Evolutionary conservation across 2,888 invertebrate genomes (phyloP).

Genomic region (Nomada fucata): DNA sequence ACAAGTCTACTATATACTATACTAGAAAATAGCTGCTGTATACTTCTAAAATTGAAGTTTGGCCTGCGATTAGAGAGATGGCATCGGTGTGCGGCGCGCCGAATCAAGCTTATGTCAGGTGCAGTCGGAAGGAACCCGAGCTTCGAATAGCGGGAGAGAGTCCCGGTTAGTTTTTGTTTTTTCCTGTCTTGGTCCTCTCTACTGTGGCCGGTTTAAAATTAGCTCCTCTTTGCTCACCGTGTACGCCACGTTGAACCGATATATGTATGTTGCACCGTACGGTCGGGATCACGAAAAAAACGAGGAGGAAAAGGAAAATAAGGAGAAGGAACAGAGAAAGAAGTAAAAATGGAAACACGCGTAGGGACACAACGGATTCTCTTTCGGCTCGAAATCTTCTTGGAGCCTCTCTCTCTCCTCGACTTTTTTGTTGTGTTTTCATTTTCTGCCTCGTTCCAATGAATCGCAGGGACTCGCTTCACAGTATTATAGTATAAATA

Average conservation of each 20-base stretch:
- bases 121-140: constrained; percentile 70
- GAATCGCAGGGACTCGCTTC: background rate
- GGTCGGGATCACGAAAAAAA: constrained; percentile 41
- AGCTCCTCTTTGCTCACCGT: constrained; percentile 59
- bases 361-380: constrained; percentile 37
- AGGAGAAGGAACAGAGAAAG: constrained; percentile 2
- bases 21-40: no score
- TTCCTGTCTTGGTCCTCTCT: constrained; percentile 35
- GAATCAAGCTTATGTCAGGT: constrained; percentile 46
- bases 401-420: background rate
- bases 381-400: constrained; percentile 28
- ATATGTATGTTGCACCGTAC: constrained; percentile 10
- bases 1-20: no score
- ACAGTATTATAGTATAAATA: background rate
- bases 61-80: no score
- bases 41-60: no score
- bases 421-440: background rate
- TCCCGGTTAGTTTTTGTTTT: constrained; percentile 33
- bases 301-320: constrained; percentile 18
- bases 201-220: constrained; percentile 74
- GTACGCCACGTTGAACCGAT: constrained; percentile 40
- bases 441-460: background rate
- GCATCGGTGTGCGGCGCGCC: background rate
- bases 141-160: constrained; percentile 74
- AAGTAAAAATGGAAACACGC: background rate